Percentiles rank a stretch among this genome's conserved stretches.
Conservation (phyloP, 2,113 vertebrate species). For the Rhinogobius similis region DNA sequence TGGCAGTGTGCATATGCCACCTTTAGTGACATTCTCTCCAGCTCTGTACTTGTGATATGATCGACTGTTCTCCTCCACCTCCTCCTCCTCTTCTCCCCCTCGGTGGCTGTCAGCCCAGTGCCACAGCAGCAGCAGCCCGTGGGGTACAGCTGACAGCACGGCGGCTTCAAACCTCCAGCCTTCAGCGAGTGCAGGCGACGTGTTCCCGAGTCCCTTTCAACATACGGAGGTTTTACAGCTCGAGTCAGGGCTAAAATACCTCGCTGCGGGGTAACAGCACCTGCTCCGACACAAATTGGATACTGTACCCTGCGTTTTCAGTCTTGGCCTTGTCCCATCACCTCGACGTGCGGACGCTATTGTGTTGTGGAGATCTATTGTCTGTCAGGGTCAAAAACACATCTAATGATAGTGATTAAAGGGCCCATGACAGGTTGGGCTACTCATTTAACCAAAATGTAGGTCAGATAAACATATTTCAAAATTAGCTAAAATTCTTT, state of each 20-base stretch:
- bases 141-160: conserved; percentile 65
- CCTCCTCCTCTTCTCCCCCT: conserved; percentile 26
- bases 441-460: no score
- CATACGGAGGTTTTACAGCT: conserved; percentile 79
- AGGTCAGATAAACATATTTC: no score
- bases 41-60: conserved; percentile 37
- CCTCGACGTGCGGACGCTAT: conserved; percentile 21
- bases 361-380: conserved; percentile 30
- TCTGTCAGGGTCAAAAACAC: conserved; percentile 23
- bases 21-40: conserved; percentile 57
- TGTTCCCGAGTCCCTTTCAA: conserved; percentile 68
- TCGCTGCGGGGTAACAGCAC: conserved; percentile 74
- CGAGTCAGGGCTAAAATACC: conserved; percentile 74
- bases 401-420: not conserved
- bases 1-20: conserved; percentile 46
- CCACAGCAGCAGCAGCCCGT: conserved; percentile 51
- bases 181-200: conserved; percentile 68
- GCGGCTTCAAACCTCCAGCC: conserved; percentile 61
- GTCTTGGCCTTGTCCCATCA: conserved; percentile 25
- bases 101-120: conserved; percentile 54
- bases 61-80: conserved; percentile 11
- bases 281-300: conserved; percentile 75
- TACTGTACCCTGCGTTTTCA: conserved; percentile 36
- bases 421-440: no score
- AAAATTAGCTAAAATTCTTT: no score